Conservation (phyloP, 2,888 invertebrate genomes). For the Phalera bucephala region DNA sequence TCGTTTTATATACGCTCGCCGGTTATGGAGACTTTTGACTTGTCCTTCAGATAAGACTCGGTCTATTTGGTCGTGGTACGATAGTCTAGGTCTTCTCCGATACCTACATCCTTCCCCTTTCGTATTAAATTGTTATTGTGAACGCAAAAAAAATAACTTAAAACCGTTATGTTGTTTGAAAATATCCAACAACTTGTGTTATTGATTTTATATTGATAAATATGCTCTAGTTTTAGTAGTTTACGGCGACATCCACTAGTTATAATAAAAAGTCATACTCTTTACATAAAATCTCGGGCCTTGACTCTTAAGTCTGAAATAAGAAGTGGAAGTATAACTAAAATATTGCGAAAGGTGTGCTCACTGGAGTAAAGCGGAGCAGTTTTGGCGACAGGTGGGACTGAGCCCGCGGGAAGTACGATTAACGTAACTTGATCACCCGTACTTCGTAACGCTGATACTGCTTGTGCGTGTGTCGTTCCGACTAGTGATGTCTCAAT, state of each 20-base stretch:
- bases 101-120: too few relatives aligned
- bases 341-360: constrained; percentile 27
- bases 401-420: constrained; percentile 69
- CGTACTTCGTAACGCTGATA: constrained; percentile 69
- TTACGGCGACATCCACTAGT: not conserved
- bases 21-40: too few relatives aligned
- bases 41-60: too few relatives aligned
- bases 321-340: not conserved
- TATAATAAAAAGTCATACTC: not conserved
- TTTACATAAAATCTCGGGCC: not conserved
- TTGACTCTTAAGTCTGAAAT: not conserved
- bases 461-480: constrained; percentile 76
- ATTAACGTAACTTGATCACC: constrained; percentile 76
- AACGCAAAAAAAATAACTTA: too few relatives aligned
- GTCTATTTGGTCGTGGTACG: too few relatives aligned
- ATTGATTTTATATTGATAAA: too few relatives aligned
- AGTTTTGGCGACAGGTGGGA: constrained; percentile 67
- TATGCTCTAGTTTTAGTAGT: too few relatives aligned
- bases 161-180: too few relatives aligned
- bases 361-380: constrained; percentile 72
- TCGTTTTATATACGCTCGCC: too few relatives aligned
- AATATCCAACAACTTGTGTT: too few relatives aligned
- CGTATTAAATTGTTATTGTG: too few relatives aligned
- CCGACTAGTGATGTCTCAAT: constrained; percentile 76
- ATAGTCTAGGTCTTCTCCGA: too few relatives aligned